These are phyloP conservation scores for Serrognathus titanus DNA, from an alignment of 2,888 invertebrate species.

Conservation along the genomic window DNA sequence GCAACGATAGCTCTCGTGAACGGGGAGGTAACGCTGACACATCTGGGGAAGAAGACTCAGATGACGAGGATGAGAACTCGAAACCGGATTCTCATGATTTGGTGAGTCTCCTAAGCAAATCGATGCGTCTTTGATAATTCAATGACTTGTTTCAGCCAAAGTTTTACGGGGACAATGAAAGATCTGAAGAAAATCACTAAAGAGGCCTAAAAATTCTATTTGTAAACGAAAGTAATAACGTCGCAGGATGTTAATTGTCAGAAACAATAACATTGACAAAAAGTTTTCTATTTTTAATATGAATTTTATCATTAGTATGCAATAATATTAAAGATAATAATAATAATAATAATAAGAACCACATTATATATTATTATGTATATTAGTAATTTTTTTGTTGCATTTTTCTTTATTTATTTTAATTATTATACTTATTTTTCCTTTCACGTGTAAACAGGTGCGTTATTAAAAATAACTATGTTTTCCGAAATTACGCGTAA, in stretches of 20 bases:
- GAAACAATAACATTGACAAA: slow-evolving; percentile 9
- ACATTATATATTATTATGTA: slow-evolving; percentile 1
- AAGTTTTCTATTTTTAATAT: slow-evolving; percentile 20
- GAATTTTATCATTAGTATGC: slow-evolving; percentile 18
- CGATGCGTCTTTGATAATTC: too few species aligned
- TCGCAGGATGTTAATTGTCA: slow-evolving; percentile 5
- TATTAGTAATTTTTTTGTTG: not conserved
- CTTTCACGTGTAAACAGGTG: too few species aligned
- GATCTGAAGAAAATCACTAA: slow-evolving; percentile 52
- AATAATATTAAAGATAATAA: slow-evolving; percentile 3
- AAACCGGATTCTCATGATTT: slow-evolving; percentile 66
- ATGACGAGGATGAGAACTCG: slow-evolving; percentile 66
- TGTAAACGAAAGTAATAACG: slow-evolving; percentile 4
- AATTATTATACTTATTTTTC: not conserved
- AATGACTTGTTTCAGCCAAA: slow-evolving; percentile 54
- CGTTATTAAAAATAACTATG: not conserved
- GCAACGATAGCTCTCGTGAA: slow-evolving; percentile 34
- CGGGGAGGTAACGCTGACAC: slow-evolving; percentile 60
- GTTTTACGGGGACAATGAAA: slow-evolving; percentile 63
- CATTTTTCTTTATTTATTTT: slow-evolving; percentile 1
- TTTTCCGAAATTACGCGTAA: slow-evolving; percentile 1
- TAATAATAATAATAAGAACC: slow-evolving; percentile 2
- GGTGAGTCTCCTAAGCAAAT: slow-evolving; percentile 46
- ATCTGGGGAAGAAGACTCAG: slow-evolving; percentile 73
- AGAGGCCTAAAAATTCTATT: slow-evolving; percentile 17